phyloP scores from a whole-genome alignment of 1,140 invertebrate species.

The Wiebesia pumilae region DNA sequence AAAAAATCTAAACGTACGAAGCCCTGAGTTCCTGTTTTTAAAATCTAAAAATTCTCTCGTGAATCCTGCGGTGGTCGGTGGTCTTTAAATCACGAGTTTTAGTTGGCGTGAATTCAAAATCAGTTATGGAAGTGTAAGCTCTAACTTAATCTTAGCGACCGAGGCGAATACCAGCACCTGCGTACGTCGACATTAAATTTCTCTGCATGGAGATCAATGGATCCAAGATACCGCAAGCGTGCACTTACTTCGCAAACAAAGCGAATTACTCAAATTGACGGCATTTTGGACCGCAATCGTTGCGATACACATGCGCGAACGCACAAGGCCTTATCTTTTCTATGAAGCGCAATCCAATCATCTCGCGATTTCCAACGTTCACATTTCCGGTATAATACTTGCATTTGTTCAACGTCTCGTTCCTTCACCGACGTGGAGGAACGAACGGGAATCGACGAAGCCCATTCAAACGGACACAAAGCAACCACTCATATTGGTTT shows the following conservation, averaged over 20 bases:
- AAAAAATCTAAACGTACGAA: too few relatives aligned
- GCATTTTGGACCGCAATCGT: constrained; percentile 16
- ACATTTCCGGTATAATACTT: not conserved
- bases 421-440: too few relatives aligned
- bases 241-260: constrained; percentile 33
- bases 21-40: too few relatives aligned
- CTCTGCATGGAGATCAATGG: not conserved
- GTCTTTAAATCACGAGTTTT: not conserved
- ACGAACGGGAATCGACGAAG: too few relatives aligned
- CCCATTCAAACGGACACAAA: too few relatives aligned
- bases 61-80: too few relatives aligned
- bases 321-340: constrained; percentile 1
- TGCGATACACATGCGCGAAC: not conserved
- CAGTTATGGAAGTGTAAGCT: not conserved
- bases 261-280: constrained; percentile 34
- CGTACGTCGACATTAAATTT: constrained; percentile 16
- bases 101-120: not conserved
- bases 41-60: too few relatives aligned
- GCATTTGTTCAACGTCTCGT: too few relatives aligned
- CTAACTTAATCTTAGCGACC: not conserved
- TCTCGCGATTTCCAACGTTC: not conserved
- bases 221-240: constrained; percentile 1
- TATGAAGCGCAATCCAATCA: not conserved
- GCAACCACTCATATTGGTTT: too few relatives aligned
- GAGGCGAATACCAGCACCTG: not conserved